Evolutionary conservation across 2,797 vertebrate genomes (phyloP), one percentile per base, ranked within the genome.

Genomic region (Odontamblyopus lacepedii): DNA sequence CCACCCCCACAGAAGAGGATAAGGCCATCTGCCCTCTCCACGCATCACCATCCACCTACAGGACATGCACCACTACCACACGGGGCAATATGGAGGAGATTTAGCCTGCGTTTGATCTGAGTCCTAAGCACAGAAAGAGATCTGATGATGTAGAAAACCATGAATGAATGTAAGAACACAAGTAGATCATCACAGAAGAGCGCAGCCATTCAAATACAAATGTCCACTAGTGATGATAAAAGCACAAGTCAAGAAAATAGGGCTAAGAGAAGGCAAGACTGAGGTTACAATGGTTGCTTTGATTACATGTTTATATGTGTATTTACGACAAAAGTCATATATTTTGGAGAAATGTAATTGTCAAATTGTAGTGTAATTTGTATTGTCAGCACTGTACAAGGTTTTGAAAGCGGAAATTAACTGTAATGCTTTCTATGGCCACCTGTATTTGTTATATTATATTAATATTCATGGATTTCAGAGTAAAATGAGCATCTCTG

Each of bases 11-110:
- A 86, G 84, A 89, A 83, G 78, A 90, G 90, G 88, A 89, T 90
- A 82, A 88, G 89, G 57, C 94, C 94, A 94, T 95, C 94, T 95
- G 94, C 89, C 91, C 84, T 73, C 79, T 77, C 76, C 60, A 72
- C 50, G 74, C 84, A 82, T 80, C 86, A 89, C 60, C 29, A 84
- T 88, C 86, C 75, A 88, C 77, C 86, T 83, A 82, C 73, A 83
- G 74, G 84, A 85, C 84, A 13, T 44, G 41, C 9, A 72, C 74
- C 76, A 69, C 72, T 63, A 70, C 69, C 78, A 74, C 62, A 65
- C 29, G 32, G 63, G 83, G 75, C 88, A 91, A 81, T 84, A 90
- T 78, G 87, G 86, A 89, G 88, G 73, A 85, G 91, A 86, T 92
- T 92, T 92, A 81, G 83, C 76, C 80, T 69, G 70, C 88, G 88